Evolutionary conservation across 2,797 vertebrate species (phyloP).

Genomic region (Alectoris magna): DNA sequence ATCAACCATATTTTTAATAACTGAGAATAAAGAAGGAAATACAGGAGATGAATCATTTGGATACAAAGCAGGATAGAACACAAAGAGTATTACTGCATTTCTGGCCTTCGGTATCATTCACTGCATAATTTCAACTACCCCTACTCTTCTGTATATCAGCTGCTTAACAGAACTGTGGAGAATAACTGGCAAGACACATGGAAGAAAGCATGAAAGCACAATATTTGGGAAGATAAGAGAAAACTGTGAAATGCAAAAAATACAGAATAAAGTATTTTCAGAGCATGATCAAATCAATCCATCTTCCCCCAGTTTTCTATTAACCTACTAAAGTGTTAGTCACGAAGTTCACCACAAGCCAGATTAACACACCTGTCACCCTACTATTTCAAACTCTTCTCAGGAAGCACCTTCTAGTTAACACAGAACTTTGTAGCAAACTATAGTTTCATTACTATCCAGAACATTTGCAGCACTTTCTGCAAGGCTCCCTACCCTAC

Average conservation of each 20-base stretch:
- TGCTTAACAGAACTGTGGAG: neutral
- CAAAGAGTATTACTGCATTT: neutral
- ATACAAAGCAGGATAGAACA: neutral
- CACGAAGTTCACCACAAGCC: neutral
- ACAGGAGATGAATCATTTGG: neutral
- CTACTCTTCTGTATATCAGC: neutral
- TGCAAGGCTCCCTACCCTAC: neutral
- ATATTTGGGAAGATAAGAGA: neutral
- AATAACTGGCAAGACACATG: neutral
- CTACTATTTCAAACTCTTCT: neutral
- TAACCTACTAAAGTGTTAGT: neutral
- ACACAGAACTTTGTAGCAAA: neutral
- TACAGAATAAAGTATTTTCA: neutral
- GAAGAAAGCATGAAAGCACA: neutral
- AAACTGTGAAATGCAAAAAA: neutral
- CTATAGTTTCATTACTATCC: neutral
- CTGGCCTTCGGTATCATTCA: neutral
- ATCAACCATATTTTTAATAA: neutral
- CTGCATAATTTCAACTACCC: neutral
- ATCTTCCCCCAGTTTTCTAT: neutral
- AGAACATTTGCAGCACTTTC: neutral
- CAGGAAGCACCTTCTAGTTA: neutral
- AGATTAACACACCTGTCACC: neutral
- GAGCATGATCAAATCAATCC: neutral
- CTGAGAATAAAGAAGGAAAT: neutral